Conservation (phyloP, 2,888 invertebrate genomes). For the Tanypteryx hageni region DNA sequence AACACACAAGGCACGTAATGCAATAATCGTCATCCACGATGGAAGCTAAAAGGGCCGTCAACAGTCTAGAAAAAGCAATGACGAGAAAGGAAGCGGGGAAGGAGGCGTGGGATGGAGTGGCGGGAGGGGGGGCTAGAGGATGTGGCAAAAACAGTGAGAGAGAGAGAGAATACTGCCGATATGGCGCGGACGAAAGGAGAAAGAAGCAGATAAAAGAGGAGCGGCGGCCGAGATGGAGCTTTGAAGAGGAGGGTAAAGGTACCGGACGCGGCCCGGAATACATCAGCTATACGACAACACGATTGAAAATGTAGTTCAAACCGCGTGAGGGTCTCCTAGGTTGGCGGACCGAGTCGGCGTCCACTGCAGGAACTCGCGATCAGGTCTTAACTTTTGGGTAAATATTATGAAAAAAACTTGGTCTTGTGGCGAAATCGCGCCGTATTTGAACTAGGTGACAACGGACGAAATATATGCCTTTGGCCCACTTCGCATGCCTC, state of each 20-base stretch:
- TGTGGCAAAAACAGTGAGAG: neutral
- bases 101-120: neutral
- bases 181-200: neutral
- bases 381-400: no score
- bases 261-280: neutral
- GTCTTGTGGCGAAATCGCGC: neutral
- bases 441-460: neutral
- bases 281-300: neutral
- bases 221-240: neutral
- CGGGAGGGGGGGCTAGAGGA: neutral
- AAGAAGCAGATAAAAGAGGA: neutral
- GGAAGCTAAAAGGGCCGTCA: neutral
- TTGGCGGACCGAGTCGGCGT: no score
- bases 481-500: no score
- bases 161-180: neutral
- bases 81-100: no score
- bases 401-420: no score
- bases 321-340: neutral
- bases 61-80: neutral
- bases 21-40: conserved; percentile 9
- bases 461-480: no score
- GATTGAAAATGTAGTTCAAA: neutral
- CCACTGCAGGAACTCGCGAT: no score
- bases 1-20: neutral
- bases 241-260: neutral